Percentiles rank a stretch among this genome's conserved stretches.
These are phyloP conservation scores for Cryptocephalus primarius DNA, from an alignment of 2,888 invertebrate species.

Conservation along the genomic window DNA sequence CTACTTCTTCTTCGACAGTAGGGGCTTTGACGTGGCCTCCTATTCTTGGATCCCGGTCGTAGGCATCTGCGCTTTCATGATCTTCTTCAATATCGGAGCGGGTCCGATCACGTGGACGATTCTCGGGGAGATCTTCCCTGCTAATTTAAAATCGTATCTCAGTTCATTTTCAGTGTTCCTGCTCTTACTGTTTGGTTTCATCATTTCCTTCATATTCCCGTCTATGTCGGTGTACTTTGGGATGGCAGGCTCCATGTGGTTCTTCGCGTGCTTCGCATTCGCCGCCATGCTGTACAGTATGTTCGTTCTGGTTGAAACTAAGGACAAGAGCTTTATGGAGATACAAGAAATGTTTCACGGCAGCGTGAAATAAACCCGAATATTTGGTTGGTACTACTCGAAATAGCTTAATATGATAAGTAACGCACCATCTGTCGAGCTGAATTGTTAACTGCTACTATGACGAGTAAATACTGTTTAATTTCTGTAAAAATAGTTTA, in stretches of 20 bases:
- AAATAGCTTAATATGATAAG: no score
- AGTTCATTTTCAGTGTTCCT: constrained; percentile 7
- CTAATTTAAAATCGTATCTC: constrained; percentile 62
- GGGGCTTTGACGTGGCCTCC: constrained; percentile 7
- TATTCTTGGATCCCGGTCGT: constrained; percentile 60
- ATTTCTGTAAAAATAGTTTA: no score
- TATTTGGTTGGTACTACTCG: no score
- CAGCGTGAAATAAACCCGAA: neutral
- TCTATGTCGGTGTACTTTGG: constrained; percentile 10
- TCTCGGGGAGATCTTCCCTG: constrained; percentile 70
- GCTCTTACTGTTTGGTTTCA: constrained; percentile 8
- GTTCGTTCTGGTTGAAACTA: constrained; percentile 11
- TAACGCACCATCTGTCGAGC: no score
- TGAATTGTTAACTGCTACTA: no score
- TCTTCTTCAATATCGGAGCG: constrained; percentile 56
- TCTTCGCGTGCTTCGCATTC: constrained; percentile 6
- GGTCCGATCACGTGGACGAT: constrained; percentile 75
- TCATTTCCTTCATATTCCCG: constrained; percentile 15
- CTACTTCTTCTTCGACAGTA: constrained; percentile 16
- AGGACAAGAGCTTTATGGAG: constrained; percentile 18
- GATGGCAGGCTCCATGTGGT: constrained; percentile 15
- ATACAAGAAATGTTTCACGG: constrained; percentile 5
- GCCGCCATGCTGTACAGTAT: constrained; percentile 6
- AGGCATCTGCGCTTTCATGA: constrained; percentile 57
- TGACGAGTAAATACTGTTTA: no score